These are phyloP conservation scores for Mamestra configurata DNA, from an alignment of 1,140 invertebrate genomes.

Conservation along the genomic window DNA sequence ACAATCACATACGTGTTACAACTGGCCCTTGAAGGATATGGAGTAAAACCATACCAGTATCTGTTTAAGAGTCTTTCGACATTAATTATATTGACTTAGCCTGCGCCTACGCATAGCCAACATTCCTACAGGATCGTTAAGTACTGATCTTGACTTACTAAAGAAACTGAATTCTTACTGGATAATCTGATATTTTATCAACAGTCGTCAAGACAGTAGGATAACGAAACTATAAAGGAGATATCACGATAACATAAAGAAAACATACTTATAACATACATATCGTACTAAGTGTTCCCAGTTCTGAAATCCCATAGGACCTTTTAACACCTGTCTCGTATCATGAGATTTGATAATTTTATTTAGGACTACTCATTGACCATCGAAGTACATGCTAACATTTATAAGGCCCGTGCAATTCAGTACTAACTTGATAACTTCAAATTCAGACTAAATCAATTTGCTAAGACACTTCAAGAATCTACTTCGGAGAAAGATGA, in stretches of 20 bases:
- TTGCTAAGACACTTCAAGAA: constrained; percentile 44
- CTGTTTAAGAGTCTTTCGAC: not conserved
- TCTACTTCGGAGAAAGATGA: constrained; percentile 37
- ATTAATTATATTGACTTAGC: not conserved
- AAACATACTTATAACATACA: no score
- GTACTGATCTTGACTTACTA: not conserved
- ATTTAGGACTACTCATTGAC: constrained; percentile 15
- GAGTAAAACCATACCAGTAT: not conserved
- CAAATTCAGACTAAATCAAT: constrained; percentile 40
- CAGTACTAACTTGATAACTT: constrained; percentile 36
- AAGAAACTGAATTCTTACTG: not conserved
- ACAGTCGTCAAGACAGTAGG: not conserved
- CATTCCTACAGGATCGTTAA: not conserved
- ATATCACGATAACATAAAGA: no score
- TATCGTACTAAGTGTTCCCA: not conserved
- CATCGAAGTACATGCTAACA: constrained; percentile 28
- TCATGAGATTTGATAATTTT: not conserved
- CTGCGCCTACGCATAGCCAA: constrained; percentile 14
- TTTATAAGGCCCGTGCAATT: constrained; percentile 46
- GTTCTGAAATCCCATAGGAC: not conserved
- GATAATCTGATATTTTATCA: not conserved
- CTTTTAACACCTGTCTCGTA: not conserved
- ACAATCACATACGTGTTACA: constrained; percentile 44
- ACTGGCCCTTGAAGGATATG: constrained; percentile 4
- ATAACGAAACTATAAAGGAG: not conserved